Base-by-base conservation (phyloP, 2,797 vertebrate genomes). In the Sebastes itinus region DNA sequence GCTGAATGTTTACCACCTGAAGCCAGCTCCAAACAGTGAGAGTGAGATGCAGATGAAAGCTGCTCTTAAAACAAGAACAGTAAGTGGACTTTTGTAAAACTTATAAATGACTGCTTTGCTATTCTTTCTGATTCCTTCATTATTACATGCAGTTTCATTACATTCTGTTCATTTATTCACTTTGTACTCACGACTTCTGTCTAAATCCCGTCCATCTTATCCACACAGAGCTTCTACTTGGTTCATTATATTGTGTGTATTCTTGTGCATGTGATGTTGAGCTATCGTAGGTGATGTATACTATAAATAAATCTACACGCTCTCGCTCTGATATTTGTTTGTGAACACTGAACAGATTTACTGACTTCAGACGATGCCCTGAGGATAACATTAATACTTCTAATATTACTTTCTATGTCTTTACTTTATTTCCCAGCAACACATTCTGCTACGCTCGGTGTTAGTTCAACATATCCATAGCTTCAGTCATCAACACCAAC, bases 401-500 rank as follows among this genome's bases (percentile, higher is more conserved):
- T 46, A 0, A 61, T 56, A 30, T 58, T 32, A 10, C 14, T 28
- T 73, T 56, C 20, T 33, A 18, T 11, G 22, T 28, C 32, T 71
- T 59, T 13, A 23, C 52, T 66, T 82, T 58, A 28, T 71, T 72
- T 73, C 32, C 22, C 54, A 55, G 23, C 5, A 52, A 65, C 54
- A 59, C 58, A 13, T 65, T 59, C 55, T 23, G 30, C 49, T 54
- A 1, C 9, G 5, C 25, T 62, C 56, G 8, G 14, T 16, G 10
- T 60, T 27, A 38, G 65, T 59, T 79, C 28, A 30, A 68, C 12
- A 35, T 82, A 66, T 80, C 72, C 63, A 54, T 52, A 75, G 61
- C 18, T 4, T 30, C 59, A 58, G 32, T 75, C 61, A 27, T 78
- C 54, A 70, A 55, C 75, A 49, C 2, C 18, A 18, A 67, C 58